Conservation (phyloP, 2,797 vertebrate genomes). For the Pelobates cultripes region DNA sequence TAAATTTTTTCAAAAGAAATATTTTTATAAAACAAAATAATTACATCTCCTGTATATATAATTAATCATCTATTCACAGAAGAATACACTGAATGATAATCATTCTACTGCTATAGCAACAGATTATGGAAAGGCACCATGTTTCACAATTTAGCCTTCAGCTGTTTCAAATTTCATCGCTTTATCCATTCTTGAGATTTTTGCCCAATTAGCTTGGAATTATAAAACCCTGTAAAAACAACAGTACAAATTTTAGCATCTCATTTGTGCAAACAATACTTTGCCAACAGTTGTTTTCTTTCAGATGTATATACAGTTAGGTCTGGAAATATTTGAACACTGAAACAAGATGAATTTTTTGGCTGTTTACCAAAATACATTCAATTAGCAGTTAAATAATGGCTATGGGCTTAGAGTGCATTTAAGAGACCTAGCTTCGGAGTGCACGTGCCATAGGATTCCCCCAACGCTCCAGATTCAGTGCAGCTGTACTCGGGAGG, state of each 20-base stretch:
- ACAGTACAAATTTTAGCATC: neutral
- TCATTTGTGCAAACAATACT: neutral
- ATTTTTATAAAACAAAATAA: slow-evolving; percentile 9
- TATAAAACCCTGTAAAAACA: too few relatives aligned
- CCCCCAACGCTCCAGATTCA: too few relatives aligned
- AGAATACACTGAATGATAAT: slow-evolving; percentile 22
- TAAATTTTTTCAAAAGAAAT: neutral
- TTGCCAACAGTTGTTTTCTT: neutral
- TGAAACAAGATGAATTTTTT: too few relatives aligned
- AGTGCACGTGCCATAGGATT: too few relatives aligned
- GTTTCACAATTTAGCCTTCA: neutral
- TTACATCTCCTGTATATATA: neutral
- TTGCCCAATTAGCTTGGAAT: neutral
- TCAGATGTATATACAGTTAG: too few relatives aligned
- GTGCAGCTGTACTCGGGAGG: too few relatives aligned
- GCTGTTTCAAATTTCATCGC: neutral
- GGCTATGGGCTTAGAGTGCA: too few relatives aligned
- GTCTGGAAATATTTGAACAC: too few relatives aligned
- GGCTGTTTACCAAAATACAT: too few relatives aligned
- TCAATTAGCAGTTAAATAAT: too few relatives aligned
- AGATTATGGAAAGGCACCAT: slow-evolving; percentile 1
- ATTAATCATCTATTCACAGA: slow-evolving; percentile 25
- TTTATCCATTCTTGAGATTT: neutral
- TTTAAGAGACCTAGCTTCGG: too few relatives aligned
- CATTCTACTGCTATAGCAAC: slow-evolving; percentile 28